phyloP scores from a whole-genome alignment of 1,140 invertebrate species.

The Hydropsyche tenuis region DNA sequence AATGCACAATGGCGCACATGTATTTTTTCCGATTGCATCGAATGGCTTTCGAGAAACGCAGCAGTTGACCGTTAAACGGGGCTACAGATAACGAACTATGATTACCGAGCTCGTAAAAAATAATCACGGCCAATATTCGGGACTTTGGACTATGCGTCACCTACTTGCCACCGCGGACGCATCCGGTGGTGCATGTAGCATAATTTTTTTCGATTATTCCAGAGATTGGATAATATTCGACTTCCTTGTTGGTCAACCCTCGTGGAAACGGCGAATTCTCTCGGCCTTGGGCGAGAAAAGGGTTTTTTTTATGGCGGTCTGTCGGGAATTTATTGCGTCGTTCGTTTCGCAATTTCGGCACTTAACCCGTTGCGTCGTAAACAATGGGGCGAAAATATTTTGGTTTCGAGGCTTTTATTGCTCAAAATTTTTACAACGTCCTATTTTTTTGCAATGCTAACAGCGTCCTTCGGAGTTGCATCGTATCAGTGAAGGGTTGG shows the following conservation, averaged over 20 bases:
- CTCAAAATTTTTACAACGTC: constrained; percentile 17
- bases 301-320: constrained; percentile 8
- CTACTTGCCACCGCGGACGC: background rate
- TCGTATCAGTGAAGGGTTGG: background rate
- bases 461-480: background rate
- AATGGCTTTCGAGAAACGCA: background rate
- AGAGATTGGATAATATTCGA: constrained; percentile 3
- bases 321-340: constrained; percentile 26
- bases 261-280: background rate
- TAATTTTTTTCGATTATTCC: background rate
- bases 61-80: constrained; percentile 17
- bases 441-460: background rate
- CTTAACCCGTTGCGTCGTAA: constrained; percentile 27
- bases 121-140: constrained; percentile 36
- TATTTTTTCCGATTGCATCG: background rate
- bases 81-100: constrained; percentile 25
- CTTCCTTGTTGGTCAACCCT: constrained; percentile 18
- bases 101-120: constrained; percentile 39
- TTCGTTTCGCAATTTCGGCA: constrained; percentile 15
- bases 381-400: background rate
- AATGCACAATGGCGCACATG: background rate
- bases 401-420: constrained; percentile 21
- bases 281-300: background rate
- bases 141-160: constrained; percentile 35
- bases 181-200: constrained; percentile 16